Percentiles rank a stretch among this genome's conserved stretches.
Evolutionary conservation across 2,888 invertebrate genomes (phyloP).

Genomic region (Malthinus flaveolus): DNA sequence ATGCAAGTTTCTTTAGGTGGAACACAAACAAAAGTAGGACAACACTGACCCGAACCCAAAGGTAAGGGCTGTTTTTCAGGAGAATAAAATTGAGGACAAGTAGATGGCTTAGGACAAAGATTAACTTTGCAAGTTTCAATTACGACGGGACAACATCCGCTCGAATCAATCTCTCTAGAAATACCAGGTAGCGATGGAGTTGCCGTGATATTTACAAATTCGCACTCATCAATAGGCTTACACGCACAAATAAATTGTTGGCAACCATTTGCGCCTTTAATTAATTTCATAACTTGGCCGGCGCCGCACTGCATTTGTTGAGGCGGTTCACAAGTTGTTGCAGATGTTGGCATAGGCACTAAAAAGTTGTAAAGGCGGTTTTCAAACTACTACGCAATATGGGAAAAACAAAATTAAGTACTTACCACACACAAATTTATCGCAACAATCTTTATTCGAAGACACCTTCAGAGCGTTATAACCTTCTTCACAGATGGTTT

Average conservation of each 20-base stretch:
- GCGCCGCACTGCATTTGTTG: conserved; percentile 70
- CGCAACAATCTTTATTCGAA: conserved; percentile 68
- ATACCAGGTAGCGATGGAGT: conserved; percentile 61
- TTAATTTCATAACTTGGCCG: conserved; percentile 71
- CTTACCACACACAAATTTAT: conserved; percentile 69
- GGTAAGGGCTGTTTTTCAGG: conserved; percentile 43
- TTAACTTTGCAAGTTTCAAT: conserved; percentile 64
- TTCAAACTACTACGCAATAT: neutral
- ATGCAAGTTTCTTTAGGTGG: conserved; percentile 68
- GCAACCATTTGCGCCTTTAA: conserved; percentile 68
- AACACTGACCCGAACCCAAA: conserved; percentile 59
- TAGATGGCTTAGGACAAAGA: conserved; percentile 63
- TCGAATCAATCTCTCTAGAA: conserved; percentile 59
- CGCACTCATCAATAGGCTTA: conserved; percentile 71
- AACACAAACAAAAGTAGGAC: conserved; percentile 67
- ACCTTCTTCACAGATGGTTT: conserved; percentile 65
- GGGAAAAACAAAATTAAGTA: conserved; percentile 17
- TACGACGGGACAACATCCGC: conserved; percentile 73
- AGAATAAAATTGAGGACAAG: conserved; percentile 64
- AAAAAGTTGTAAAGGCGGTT: conserved; percentile 35
- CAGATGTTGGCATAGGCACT: conserved; percentile 60
- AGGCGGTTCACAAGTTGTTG: conserved; percentile 64
- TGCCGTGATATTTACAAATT: conserved; percentile 53
- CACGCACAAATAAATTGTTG: conserved; percentile 79
- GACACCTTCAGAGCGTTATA: conserved; percentile 59